Evolutionary conservation across 2,113 vertebrate species (phyloP).

Genomic region (Paracanthobrama guichenoti): DNA sequence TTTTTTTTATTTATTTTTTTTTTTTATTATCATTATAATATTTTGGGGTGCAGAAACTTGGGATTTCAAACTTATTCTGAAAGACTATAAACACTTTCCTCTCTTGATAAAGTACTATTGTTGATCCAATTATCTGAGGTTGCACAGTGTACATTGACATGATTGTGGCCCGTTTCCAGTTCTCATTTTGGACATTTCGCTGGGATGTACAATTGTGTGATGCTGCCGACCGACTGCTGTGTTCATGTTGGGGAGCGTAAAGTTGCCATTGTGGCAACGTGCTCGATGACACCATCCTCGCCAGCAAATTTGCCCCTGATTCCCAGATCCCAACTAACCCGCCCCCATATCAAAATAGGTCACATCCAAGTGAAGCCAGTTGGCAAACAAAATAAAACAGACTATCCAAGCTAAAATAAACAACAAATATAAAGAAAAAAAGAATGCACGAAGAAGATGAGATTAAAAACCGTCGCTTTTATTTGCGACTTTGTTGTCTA

Average conservation of each 20-base stretch:
- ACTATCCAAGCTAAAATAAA: constrained; percentile 49
- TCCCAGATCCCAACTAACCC: constrained; percentile 63
- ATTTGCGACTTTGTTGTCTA: constrained; percentile 57
- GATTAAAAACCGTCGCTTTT: not conserved
- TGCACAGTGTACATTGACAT: not conserved
- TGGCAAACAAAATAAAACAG: constrained; percentile 68
- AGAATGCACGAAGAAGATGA: constrained; percentile 26
- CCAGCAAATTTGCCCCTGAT: constrained; percentile 64
- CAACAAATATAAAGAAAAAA: constrained; percentile 38
- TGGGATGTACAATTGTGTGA: not conserved
- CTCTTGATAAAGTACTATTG: constrained; percentile 23
- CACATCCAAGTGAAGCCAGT: constrained; percentile 67
- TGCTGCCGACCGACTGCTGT: not conserved
- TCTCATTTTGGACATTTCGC: not conserved
- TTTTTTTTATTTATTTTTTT: not conserved
- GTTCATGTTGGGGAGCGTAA: not conserved
- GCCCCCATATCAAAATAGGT: constrained; percentile 70
- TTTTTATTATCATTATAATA: not conserved
- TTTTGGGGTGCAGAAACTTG: not conserved
- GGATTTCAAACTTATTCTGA: constrained; percentile 8
- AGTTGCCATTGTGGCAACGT: constrained; percentile 24
- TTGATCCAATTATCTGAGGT: constrained; percentile 11
- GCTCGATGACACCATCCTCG: constrained; percentile 23
- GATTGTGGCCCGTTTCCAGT: not conserved
- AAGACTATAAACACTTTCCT: not conserved